Percentiles rank a stretch among this genome's conserved stretches.
Conservation (phyloP, 2,888 invertebrate genomes). For the Blastobasis adustella region DNA sequence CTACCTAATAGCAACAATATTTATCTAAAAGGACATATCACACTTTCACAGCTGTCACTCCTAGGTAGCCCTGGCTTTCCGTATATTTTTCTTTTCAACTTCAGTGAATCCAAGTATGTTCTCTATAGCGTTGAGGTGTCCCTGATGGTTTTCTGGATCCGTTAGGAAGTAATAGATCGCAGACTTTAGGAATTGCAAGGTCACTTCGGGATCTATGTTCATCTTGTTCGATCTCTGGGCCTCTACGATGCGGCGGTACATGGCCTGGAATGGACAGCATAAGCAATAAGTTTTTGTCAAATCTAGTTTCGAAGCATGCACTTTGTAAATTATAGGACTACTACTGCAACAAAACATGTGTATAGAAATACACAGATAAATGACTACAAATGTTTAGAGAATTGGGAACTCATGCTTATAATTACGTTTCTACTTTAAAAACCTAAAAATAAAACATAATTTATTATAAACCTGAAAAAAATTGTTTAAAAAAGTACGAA, state of each 20-base stretch:
- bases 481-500: too few relatives aligned
- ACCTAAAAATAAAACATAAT: neutral
- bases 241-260: slow-evolving; percentile 88
- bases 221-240: slow-evolving; percentile 81
- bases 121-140: slow-evolving; percentile 92
- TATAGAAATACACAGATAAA: neutral
- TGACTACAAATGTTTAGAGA: neutral
- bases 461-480: too few relatives aligned
- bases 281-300: too few relatives aligned
- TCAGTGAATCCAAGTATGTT: slow-evolving; percentile 93
- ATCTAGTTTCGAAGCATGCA: too few relatives aligned
- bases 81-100: slow-evolving; percentile 86
- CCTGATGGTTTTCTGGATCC: slow-evolving; percentile 90
- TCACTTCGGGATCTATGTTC: slow-evolving; percentile 91
- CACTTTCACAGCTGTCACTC: slow-evolving; percentile 55
- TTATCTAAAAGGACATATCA: slow-evolving; percentile 44
- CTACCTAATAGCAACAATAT: slow-evolving; percentile 35
- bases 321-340: too few relatives aligned
- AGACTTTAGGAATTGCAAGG: slow-evolving; percentile 93
- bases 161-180: slow-evolving; percentile 95
- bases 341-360: neutral
- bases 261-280: slow-evolving; percentile 77
- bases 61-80: slow-evolving; percentile 76
- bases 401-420: neutral
- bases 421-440: neutral